A percentile compares a stretch with the other conserved stretches of the same genome.
These are phyloP conservation scores for Spinibarbus caldwelli DNA, from an alignment of 2,797 vertebrate species.

Conservation along the genomic window DNA sequence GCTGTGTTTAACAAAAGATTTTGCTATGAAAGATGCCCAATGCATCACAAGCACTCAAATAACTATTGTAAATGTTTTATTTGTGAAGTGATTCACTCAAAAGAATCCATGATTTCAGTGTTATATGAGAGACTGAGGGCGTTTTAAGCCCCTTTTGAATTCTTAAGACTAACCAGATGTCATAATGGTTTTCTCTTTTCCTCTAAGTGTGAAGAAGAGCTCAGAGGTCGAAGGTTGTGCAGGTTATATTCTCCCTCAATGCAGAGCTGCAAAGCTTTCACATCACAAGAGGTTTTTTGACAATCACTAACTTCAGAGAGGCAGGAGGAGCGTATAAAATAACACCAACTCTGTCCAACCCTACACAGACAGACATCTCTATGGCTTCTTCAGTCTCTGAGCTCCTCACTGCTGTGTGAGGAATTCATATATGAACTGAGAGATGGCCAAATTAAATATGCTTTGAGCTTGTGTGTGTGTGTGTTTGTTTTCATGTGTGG, in stretches of 20 bases:
- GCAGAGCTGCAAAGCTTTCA: neutral
- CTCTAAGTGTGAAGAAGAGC: neutral
- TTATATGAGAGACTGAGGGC: neutral
- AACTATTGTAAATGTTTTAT: neutral
- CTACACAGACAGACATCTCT: neutral
- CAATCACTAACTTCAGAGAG: slow-evolving; percentile 1
- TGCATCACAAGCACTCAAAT: neutral
- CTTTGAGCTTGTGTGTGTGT: slow-evolving; percentile 10
- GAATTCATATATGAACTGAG: slow-evolving; percentile 28
- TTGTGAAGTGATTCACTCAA: neutral
- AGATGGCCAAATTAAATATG: slow-evolving; percentile 14
- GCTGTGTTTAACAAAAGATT: neutral
- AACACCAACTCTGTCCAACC: neutral
- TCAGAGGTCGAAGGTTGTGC: neutral
- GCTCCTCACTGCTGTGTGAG: slow-evolving; percentile 31
- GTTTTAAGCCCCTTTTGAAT: neutral
- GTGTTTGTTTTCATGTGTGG: neutral
- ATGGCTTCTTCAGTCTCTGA: neutral
- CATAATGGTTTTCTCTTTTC: neutral
- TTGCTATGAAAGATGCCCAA: neutral
- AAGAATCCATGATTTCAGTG: neutral
- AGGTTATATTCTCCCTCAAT: neutral
- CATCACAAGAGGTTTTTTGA: neutral
- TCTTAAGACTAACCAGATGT: neutral
- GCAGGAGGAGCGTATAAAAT: neutral